Base-by-base conservation (phyloP, 2,797 vertebrate genomes). In the Myoxocephalus aenaeus region DNA sequence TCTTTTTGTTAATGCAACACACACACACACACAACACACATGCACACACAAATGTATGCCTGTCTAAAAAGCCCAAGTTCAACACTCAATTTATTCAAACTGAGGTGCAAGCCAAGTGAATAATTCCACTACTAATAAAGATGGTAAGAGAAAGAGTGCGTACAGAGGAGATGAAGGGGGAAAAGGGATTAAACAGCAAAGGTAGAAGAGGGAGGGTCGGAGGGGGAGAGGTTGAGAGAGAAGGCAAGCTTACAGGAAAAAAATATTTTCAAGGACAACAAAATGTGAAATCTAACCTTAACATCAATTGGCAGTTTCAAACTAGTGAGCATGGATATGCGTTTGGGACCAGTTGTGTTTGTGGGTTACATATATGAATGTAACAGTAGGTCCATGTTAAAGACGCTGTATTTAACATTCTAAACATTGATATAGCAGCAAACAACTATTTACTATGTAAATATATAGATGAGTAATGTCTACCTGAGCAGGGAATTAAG, bases 91-190 rank as follows among this genome's bases (percentile, higher is more conserved):
- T 94, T 90, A 88, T 92, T 94, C 86, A 93, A 82, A 84, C 80
- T 87, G 82, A 84, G 91, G 82, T 87, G 86, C 80, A 81, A 93
- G 88, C 86, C 89, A 92, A 84, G 81, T 94, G 94, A 96, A 96
- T 95, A 93, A 93, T 93, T 93, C 86, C 90, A 87, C 90, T 90
- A 91, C 92, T 94, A 94, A 94, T 92, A 95, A 94, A 95, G 90
- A 92, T 36, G 66, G 91, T 74, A 84, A 88, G 74, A 90, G 76
- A 85, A 73, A n/a, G 73, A n/a, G 72, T 75, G 75, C 46, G 50
- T 75, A 86, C 66, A 70, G 79, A 75, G 36, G 58, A 89, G 83
- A 87, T 86, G 84, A 84, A 84, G 78, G 53, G 68, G 68, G 54
- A 36, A 79, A 66, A 42, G 53, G 73, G 84, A 85, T 86, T 79